phyloP scores from a whole-genome alignment of 92 coral and sea anemone species.

The Palythoa heliodiscus region DNA sequence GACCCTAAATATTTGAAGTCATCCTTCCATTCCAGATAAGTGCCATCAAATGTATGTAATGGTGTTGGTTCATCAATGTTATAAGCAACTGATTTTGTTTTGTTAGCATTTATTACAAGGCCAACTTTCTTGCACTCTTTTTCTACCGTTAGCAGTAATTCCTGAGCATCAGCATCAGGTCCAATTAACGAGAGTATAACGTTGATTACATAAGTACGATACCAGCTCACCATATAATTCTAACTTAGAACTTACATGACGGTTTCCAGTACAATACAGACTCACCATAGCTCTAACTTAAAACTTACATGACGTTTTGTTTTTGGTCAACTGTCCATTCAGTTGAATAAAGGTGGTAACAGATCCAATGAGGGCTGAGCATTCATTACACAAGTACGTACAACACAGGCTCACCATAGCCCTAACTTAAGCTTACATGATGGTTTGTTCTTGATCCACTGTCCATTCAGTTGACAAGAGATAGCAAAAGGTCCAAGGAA shows the following conservation, averaged over 20 bases:
- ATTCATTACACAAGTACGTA: too few relatives aligned
- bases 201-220: not conserved
- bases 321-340: not conserved
- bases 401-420: not conserved
- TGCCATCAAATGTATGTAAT: too few relatives aligned
- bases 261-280: not conserved
- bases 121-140: too few relatives aligned
- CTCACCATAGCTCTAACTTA: not conserved
- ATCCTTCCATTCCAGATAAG: too few relatives aligned
- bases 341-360: not conserved
- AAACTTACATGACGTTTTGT: not conserved
- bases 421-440: not conserved
- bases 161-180: too few relatives aligned
- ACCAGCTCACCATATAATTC: not conserved
- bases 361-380: not conserved
- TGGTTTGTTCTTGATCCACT: not conserved
- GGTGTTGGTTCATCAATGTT: too few relatives aligned
- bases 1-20: too few relatives aligned
- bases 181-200: too few relatives aligned
- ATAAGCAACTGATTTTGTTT: too few relatives aligned
- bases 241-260: not conserved
- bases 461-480: not conserved
- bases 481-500: not conserved
- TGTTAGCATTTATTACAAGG: too few relatives aligned
- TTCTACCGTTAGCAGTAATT: too few relatives aligned